A percentile compares a stretch with the other conserved stretches of the same genome.
phyloP scores from a whole-genome alignment of 2,888 invertebrate genomes.

The Brenthis daphne region DNA sequence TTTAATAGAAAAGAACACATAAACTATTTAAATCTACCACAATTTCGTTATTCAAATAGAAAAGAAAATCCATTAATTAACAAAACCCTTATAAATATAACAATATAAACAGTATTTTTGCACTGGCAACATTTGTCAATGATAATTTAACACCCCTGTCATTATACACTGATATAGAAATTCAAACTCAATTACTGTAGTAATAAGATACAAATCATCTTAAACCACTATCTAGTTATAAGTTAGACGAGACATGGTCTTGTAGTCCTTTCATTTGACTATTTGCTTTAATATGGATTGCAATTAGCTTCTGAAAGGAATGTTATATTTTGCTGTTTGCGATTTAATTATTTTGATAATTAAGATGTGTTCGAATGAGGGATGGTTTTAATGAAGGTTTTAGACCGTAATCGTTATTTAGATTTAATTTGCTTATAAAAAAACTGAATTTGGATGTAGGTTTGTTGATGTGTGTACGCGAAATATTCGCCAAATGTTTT shows the following conservation, averaged over 20 bases:
- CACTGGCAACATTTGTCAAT: constrained; percentile 59
- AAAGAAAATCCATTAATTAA: background rate
- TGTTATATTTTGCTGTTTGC: constrained; percentile 35
- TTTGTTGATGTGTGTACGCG: too few species aligned
- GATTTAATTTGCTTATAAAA: too few species aligned
- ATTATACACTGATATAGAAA: constrained; percentile 46
- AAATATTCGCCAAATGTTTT: too few species aligned
- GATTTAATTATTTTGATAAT: constrained; percentile 37
- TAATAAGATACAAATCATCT: background rate
- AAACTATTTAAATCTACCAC: too few species aligned
- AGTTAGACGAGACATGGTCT: constrained; percentile 39
- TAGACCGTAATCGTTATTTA: background rate
- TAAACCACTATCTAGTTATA: background rate
- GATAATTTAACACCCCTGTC: constrained; percentile 69
- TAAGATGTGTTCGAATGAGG: constrained; percentile 31
- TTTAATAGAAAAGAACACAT: too few species aligned
- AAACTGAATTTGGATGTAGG: too few species aligned
- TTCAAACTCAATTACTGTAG: background rate
- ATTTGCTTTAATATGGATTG: constrained; percentile 59
- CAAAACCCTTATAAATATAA: constrained; percentile 22
- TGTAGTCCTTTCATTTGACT: constrained; percentile 59
- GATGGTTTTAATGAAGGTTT: background rate
- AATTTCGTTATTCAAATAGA: background rate
- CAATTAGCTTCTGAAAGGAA: constrained; percentile 61
- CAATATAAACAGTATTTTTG: constrained; percentile 39